Conservation (phyloP, 2,888 invertebrate species). For the Lasioglossum villosulum region DNA sequence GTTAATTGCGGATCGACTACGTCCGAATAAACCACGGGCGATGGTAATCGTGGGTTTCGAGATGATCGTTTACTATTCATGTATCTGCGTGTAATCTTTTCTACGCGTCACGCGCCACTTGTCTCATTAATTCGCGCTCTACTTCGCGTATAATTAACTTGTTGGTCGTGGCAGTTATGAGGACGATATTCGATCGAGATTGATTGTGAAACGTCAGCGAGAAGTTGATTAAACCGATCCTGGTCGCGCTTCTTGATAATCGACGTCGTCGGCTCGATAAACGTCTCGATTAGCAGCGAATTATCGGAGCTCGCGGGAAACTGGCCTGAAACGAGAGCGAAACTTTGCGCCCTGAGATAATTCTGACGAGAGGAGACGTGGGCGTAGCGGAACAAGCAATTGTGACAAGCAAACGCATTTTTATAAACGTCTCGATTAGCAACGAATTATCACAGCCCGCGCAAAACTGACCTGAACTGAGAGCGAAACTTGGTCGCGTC, state of each 20-base stretch:
- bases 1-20: conserved; percentile 11
- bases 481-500: neutral
- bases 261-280: neutral
- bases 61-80: conserved; percentile 31
- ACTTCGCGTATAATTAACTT: conserved; percentile 64
- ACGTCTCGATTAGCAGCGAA: neutral
- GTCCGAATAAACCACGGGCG: neutral
- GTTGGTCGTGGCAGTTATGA: conserved; percentile 40
- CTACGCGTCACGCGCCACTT: conserved; percentile 21
- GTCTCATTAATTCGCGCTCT: conserved; percentile 57
- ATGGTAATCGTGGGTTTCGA: conserved; percentile 8
- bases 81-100: conserved; percentile 32
- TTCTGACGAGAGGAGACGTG: neutral
- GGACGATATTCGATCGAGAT: conserved; percentile 3
- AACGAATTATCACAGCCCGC: neutral
- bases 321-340: neutral
- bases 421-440: too few relatives aligned
- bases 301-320: neutral
- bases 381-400: neutral
- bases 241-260: neutral
- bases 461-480: neutral
- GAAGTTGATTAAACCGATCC: neutral
- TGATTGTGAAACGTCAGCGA: conserved; percentile 20
- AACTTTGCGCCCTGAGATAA: neutral
- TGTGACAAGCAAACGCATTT: neutral